Conservation (phyloP, 53 echinoderm and acorn worm genomes). For the Echinarachnius parma region DNA sequence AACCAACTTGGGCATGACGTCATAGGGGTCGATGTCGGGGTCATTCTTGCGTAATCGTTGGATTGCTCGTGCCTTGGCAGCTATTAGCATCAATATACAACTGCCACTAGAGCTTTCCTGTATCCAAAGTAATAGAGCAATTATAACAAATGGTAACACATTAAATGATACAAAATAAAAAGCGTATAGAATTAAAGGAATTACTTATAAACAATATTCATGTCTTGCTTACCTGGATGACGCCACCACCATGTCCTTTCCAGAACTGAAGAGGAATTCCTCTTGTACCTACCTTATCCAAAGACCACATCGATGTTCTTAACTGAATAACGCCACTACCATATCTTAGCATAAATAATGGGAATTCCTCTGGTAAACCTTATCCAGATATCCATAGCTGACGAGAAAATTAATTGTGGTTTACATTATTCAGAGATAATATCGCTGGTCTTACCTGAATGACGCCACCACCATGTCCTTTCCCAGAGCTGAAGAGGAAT, state of each 20-base stretch:
- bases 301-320: no score
- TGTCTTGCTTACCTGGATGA: constrained; percentile 74
- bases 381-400: no score
- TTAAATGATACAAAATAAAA: no score
- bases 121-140: no score
- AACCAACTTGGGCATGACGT: constrained; percentile 2
- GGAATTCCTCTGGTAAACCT: no score
- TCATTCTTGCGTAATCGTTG: neutral
- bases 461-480: constrained; percentile 60
- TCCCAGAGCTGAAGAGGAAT: constrained; percentile 56
- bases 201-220: no score
- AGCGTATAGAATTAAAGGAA: no score
- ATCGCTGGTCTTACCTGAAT: constrained; percentile 75
- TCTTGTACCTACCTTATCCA: constrained; percentile 64
- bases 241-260: constrained; percentile 58
- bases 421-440: no score
- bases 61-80: constrained; percentile 12
- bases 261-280: constrained; percentile 56
- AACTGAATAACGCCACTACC: no score
- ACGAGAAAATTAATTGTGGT: no score
- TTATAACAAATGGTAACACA: no score
- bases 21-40: constrained; percentile 1
- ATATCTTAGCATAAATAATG: no score
- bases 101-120: constrained; percentile 20
- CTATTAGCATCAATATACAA: constrained; percentile 27